These are phyloP conservation scores for Halocynthia roretzi DNA, from an alignment of 23 tunicate genomes.

Conservation along the genomic window DNA sequence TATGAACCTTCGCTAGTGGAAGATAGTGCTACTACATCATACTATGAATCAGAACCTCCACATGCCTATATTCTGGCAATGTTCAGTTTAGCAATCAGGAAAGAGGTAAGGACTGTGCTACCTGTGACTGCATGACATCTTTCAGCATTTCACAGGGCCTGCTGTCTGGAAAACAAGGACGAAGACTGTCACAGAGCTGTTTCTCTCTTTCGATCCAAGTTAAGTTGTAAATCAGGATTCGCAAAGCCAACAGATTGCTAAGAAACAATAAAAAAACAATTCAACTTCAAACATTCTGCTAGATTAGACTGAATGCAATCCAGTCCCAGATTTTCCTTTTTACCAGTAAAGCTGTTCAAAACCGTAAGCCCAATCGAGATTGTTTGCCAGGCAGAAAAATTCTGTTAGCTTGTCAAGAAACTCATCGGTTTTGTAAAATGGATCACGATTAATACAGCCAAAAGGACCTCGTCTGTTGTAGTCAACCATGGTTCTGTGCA, in stretches of 20 bases:
- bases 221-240: conserved; percentile 1
- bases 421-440: too few relatives aligned
- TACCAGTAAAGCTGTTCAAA: conserved; percentile 55
- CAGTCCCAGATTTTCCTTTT: background rate
- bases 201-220: conserved; percentile 32
- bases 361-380: conserved; percentile 43
- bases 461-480: too few relatives aligned
- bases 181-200: conserved; percentile 16
- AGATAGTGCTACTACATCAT: too few relatives aligned
- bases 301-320: too few relatives aligned
- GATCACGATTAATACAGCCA: too few relatives aligned
- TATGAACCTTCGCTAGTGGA: too few relatives aligned
- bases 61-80: too few relatives aligned
- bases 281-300: too few relatives aligned
- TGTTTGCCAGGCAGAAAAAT: conserved; percentile 23
- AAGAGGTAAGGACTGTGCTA: background rate
- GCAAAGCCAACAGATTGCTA: conserved; percentile 13
- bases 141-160: conserved; percentile 50
- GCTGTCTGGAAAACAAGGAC: conserved; percentile 50
- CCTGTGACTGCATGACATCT: conserved; percentile 47
- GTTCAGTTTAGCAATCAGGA: too few relatives aligned
- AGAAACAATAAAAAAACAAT: background rate
- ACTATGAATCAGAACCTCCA: too few relatives aligned
- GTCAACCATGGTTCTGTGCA: too few relatives aligned
- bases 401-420: conserved; percentile 3